Evolutionary conservation across 2,888 invertebrate genomes (phyloP), one percentile per base, ranked within the genome.

Genomic region (Beris chalybata): DNA sequence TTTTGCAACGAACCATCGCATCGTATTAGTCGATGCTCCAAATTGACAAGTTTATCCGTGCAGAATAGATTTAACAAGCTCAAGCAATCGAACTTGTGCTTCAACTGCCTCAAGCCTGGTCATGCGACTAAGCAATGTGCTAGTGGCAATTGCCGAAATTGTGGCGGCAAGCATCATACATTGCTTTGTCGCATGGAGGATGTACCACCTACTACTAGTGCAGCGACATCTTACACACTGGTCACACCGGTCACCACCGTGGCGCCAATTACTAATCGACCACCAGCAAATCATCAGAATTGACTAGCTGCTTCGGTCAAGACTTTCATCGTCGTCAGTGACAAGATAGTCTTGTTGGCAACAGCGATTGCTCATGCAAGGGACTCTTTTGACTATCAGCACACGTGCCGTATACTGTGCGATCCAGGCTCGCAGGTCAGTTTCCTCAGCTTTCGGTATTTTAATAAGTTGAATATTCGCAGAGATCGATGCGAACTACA

Each of bases 371-470:
- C 32, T 12, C n/a, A 44, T 52, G 56, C 66, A 6, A 68, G 13
- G 4, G 58, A n/a, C n/a, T n/a, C 66, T 44, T 68, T 64, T 64
- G 57, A 58, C 13, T 22, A 58, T 13, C 43, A 7, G 12, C 65
- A 67, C 44, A 63, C 57, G 32, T 70, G 70, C 22, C 29, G 66
- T 30, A 38, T 66, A 22, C 38, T 67, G 31, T 70, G 67, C 44
- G 69, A 65, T 57, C 66, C 69, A 31, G 67, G 67, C 44, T 66
- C 67, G 6, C 66, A 69, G 63, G 53, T 69, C 47, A 69, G 69
- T 59, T 66, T 67, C 55, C 63, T 66, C 22, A 64, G 56, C 31
- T 57, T 29, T 7, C 32, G 54, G 4, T 69, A 69, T 66, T 65
- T 64, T 45, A 65, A 65, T 15, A 13, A 15, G 11, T 67, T 70